Base-by-base conservation (phyloP, 2,797 vertebrate genomes). In the Gila robusta region DNA sequence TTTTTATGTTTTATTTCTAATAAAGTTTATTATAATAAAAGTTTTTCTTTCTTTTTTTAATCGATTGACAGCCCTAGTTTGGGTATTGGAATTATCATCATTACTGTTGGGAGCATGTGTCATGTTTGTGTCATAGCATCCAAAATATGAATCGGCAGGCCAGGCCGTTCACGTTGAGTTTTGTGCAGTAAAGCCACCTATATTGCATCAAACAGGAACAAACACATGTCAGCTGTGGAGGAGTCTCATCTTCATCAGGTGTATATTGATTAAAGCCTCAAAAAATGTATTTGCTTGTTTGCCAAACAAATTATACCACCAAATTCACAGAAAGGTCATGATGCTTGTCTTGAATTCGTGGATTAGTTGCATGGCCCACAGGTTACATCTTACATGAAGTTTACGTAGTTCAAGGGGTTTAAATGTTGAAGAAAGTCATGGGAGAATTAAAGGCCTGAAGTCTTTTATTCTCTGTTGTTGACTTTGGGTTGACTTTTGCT, bases 401-500 rank as follows among this genome's bases (percentile, higher is more conserved):
- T 66, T 32, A 26, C 26, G 16, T 62, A 28, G 39, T 54, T 54
- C n/a, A 83, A 62, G 21, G 32, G 14, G 35, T 66, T 47, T 44
- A 44, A 64, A 64, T 21, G 9, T 70, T 23, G 19, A 39, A 70
- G 17, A 23, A 66, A 66, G 2, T 32, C 74, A 78, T n/a, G 56
- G 16, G 56, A 64, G 35, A 79, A 79, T 17, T 26, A 79, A 79
- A 41, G 32, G 69, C 35, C n/a, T 37, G 35, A 64, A 56, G 23
- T 64, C 73, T 88, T 86, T 71, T 72, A 83, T 74, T 86, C 47
- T 52, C 79, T 52, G 84, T 82, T 89, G 84, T 86, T 86, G 86
- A 85, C 79, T 89, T 28, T 86, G 71, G 62, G 77, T 82, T 82
- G 86, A 87, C 87, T 72, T 84, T 82, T 81, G 76, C 86, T 91